Percentiles rank a stretch among this genome's conserved stretches.
Conservation (phyloP, 2,113 vertebrate species). For the Dromaius novaehollandiae region DNA sequence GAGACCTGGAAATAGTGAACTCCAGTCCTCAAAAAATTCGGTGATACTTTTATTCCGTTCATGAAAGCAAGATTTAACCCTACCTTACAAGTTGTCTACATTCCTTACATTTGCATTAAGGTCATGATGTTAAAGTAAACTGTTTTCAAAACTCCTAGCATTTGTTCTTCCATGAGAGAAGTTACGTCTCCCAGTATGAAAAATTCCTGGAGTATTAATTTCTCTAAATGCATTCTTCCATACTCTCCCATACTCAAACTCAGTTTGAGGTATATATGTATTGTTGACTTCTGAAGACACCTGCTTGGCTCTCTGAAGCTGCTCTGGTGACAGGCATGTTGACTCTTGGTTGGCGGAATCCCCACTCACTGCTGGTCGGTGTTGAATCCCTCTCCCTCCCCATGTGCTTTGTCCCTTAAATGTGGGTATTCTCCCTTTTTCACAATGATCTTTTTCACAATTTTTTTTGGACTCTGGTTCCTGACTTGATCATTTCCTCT, state of each 20-base stretch:
- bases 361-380: background rate
- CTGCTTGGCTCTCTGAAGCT: background rate
- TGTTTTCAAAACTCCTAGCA: background rate
- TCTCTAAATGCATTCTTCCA: background rate
- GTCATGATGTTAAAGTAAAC: too few relatives aligned
- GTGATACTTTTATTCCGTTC: background rate
- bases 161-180: background rate
- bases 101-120: too few relatives aligned
- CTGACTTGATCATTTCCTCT: background rate
- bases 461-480: background rate
- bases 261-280: background rate
- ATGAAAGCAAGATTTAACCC: background rate
- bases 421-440: background rate
- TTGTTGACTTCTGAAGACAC: background rate
- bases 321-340: background rate
- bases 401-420: background rate
- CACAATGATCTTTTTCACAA: background rate
- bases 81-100: background rate
- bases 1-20: background rate
- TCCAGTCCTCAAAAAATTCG: fast-evolving
- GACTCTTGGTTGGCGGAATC: background rate
- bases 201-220: background rate
- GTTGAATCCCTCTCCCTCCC: background rate
- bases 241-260: background rate
- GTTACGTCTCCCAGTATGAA: background rate